Conservation (phyloP, 2,113 vertebrate species). For the Trochalopteron elliotii region DNA sequence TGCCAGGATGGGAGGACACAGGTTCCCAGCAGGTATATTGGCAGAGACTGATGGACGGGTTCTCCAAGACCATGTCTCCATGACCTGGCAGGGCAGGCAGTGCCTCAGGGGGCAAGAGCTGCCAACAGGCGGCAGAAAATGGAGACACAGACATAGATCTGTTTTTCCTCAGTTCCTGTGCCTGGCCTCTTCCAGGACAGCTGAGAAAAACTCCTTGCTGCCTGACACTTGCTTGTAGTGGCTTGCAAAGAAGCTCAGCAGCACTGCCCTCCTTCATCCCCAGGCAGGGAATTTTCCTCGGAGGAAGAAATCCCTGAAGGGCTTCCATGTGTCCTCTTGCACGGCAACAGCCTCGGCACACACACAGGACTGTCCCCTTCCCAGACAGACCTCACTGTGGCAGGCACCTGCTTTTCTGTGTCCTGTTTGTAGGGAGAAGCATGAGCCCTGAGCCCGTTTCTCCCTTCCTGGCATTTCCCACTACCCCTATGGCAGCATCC, state of each 20-base stretch:
- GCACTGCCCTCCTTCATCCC: not conserved
- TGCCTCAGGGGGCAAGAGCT: not conserved
- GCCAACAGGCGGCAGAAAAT: not conserved
- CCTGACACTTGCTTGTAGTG: not conserved
- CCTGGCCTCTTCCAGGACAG: not conserved
- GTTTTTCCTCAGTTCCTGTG: not conserved
- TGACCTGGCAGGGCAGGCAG: not conserved
- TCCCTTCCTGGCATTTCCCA: not conserved
- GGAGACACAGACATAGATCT: not conserved
- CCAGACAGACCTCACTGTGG: not conserved
- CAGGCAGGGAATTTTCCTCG: not conserved
- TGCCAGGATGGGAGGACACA: not conserved
- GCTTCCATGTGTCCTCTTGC: not conserved
- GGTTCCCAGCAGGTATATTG: not conserved
- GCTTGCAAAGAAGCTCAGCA: not conserved
- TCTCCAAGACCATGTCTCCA: not conserved
- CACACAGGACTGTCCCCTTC: not conserved
- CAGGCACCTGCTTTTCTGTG: not conserved
- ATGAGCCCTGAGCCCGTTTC: not conserved
- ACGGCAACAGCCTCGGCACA: not conserved
- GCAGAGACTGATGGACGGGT: not conserved
- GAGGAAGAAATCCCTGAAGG: not conserved
- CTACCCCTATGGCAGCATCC: too few relatives aligned
- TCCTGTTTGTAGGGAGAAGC: not conserved
- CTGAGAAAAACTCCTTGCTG: not conserved